phyloP scores from a whole-genome alignment of 2,797 vertebrate genomes.

The Toxotes lorentzi region DNA sequence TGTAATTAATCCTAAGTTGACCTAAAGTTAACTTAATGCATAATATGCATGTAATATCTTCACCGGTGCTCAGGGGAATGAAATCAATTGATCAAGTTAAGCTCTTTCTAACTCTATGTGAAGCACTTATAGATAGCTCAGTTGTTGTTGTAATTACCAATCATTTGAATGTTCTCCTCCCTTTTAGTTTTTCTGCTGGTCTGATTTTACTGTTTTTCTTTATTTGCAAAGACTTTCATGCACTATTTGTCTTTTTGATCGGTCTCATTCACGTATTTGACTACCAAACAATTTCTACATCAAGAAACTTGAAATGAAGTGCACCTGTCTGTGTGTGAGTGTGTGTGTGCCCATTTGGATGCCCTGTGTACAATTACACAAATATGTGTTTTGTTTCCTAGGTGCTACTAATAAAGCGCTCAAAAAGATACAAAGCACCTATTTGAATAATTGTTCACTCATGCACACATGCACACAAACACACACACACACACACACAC shows the following conservation, averaged over 20 bases:
- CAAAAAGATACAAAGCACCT: constrained; percentile 78
- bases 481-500: constrained; percentile 44
- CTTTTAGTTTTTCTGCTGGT: constrained; percentile 56
- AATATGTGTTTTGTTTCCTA: constrained; percentile 81
- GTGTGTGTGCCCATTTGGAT: constrained; percentile 53
- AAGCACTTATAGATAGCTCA: constrained; percentile 65
- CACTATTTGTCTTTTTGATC: constrained; percentile 70
- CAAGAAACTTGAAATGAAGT: constrained; percentile 71
- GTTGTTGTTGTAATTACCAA: constrained; percentile 71
- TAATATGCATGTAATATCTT: constrained; percentile 78
- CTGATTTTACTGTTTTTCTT: constrained; percentile 74
- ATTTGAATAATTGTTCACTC: constrained; percentile 82
- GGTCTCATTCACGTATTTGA: constrained; percentile 75
- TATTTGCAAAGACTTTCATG: constrained; percentile 74
- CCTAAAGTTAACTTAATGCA: constrained; percentile 78
- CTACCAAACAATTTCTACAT: constrained; percentile 78
- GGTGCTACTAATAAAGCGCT: constrained; percentile 79
- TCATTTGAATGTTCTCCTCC: constrained; percentile 65
- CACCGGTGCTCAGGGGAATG: constrained; percentile 61
- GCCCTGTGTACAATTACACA: constrained; percentile 79
- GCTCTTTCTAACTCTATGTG: constrained; percentile 67
- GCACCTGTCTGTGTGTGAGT: constrained; percentile 68
- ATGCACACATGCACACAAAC: constrained; percentile 11
- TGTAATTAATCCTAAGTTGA: constrained; percentile 76
- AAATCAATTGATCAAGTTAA: constrained; percentile 76